Evolutionary conservation across 2,888 invertebrate species (phyloP), one percentile per base, ranked within the genome.

Genomic region (Xanthia icteritia): DNA sequence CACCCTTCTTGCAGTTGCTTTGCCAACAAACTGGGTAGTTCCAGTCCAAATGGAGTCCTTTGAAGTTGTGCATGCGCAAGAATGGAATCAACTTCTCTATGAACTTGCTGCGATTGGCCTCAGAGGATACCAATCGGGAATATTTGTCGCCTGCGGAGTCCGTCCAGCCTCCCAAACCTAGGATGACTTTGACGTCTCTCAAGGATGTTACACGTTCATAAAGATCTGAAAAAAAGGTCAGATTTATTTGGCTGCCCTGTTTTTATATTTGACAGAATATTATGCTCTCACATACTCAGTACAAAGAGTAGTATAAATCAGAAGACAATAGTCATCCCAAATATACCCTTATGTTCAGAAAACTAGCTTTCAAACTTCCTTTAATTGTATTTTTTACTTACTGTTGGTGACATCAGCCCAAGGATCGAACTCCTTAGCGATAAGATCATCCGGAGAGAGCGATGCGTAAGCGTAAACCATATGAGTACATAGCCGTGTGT

Each of bases 151-250:
- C 98, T 0, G 98, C 97, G 0, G 99, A 99, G 93, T 99, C 99
- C 0, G 99, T 99, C 99, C 99, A 99, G 1, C 99, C 99, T n/a
- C 99, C 99, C 73, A 99, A 93, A 1, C 98, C 99, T 51, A 99
- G 94, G 11, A 99, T 93, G 0, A 98, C 98, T 85, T 97, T 97
- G 0, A 97, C 96, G 67, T 97, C 97, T 76, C 97, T 97, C 27
- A 98, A 94, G 0, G 98, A 97, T 0, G 98, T 98, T 3, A 98
- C 97, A 83, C 99, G 97, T 88, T 98, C 97, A 91, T 99, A 99
- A 70, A 98, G 97, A 93, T 98, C 98, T 98, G 93, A n/a, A 90
- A 90, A 88, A 63, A 45, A 76, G 61, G 61, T 45, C 2, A 20
- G 2, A 63, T 45, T 36, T 70, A 75, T 51, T 56, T 54, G 17